A percentile compares a stretch with the other conserved stretches of the same genome.
Conservation (phyloP, 64 coral and sea anemone genomes). For the Cladopsammia gracilis region DNA sequence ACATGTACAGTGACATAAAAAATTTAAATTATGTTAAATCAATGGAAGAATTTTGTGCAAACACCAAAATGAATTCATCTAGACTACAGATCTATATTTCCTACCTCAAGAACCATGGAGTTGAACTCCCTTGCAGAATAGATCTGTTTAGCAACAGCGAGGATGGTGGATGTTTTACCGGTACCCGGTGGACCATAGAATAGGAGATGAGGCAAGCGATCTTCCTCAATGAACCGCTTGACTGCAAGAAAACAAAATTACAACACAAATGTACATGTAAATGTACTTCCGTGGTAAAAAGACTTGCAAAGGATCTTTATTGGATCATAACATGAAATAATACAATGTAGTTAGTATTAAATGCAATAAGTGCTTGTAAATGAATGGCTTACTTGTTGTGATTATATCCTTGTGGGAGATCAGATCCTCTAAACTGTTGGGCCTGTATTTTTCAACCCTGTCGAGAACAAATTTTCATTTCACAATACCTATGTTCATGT, state of each 20-base stretch:
- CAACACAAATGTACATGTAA: not conserved
- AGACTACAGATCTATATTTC: not conserved
- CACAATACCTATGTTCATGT: not conserved
- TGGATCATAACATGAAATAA: not conserved
- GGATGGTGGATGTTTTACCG: constrained; percentile 97
- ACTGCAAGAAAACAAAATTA: constrained; percentile 41
- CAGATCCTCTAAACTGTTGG: constrained; percentile 90
- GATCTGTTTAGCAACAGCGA: constrained; percentile 97
- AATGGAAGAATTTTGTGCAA: not conserved
- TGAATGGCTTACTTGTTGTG: constrained; percentile 83
- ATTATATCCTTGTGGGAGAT: constrained; percentile 99
- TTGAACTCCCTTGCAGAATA: constrained; percentile 89
- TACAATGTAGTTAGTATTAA: not conserved
- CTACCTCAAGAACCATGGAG: constrained; percentile 99
- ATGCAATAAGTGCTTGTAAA: not conserved
- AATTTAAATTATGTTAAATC: not conserved
- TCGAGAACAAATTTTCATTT: not conserved
- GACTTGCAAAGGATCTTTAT: too few species aligned
- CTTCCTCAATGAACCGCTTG: constrained; percentile 92
- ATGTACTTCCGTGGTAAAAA: not conserved
- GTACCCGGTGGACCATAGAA: constrained; percentile 99
- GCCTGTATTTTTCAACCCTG: constrained; percentile 99
- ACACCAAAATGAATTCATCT: not conserved
- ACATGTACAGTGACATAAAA: too few species aligned
- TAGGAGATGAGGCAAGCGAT: constrained; percentile 91